A percentile compares a stretch with the other conserved stretches of the same genome.
phyloP scores from a whole-genome alignment of 37 sponge, comb jelly and placozoan species.

The Aplysina aerophoba region DNA sequence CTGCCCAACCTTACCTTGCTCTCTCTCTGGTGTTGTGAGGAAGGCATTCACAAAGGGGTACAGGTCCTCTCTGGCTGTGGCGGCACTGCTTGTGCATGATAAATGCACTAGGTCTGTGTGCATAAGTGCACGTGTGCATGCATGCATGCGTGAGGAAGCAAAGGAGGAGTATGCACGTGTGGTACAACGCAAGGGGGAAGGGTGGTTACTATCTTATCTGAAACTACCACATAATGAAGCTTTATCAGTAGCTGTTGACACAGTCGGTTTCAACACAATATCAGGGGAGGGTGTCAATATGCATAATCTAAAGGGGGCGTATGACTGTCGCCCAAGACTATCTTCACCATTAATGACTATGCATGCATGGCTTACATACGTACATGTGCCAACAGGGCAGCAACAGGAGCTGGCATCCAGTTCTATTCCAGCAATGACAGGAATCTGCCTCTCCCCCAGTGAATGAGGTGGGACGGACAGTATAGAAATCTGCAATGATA shows the following conservation, averaged over 20 bases:
- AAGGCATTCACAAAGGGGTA: slow-evolving; percentile 9
- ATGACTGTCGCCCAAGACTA: no score
- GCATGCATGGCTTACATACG: background rate
- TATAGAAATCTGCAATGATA: background rate
- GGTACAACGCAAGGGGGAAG: no score
- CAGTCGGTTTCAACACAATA: no score
- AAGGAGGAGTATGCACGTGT: no score
- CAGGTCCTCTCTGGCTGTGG: slow-evolving; percentile 20
- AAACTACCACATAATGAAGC: no score
- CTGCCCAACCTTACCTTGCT: background rate
- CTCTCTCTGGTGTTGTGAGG: slow-evolving; percentile 13
- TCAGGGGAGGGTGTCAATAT: no score
- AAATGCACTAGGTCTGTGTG: background rate
- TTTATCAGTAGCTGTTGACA: no score
- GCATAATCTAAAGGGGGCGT: no score
- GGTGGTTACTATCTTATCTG: no score
- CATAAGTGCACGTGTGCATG: background rate
- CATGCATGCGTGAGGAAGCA: no score
- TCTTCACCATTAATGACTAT: no score
- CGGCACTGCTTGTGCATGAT: background rate
- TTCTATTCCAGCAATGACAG: background rate
- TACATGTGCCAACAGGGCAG: slow-evolving; percentile 18
- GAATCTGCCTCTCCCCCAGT: background rate
- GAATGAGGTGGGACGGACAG: slow-evolving; percentile 8
- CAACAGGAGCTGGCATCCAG: slow-evolving; percentile 21